Base-by-base conservation (phyloP, 2,797 vertebrate genomes). In the Emydoidea blandingii region DNA sequence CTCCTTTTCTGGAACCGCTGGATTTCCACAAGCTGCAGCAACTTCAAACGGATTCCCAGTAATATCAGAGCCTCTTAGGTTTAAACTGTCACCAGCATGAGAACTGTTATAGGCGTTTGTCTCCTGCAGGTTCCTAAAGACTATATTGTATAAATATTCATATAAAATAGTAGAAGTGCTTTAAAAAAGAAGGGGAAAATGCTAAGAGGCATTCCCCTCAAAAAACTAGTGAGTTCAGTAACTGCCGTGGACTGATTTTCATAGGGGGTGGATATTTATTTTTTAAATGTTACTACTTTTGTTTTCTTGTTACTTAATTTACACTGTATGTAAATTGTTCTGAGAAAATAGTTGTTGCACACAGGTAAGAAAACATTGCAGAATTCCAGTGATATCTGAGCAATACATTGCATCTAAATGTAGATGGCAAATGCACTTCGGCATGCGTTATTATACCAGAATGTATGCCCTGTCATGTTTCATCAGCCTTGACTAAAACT, bases 1-100 rank as follows among this genome's bases (percentile, higher is more conserved):
- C 96, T 95, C 84, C 93, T 96, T 97, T 97, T 93, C 87, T 94
- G 89, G 87, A 97, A 96, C 91, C 95, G 93, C 91, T 97, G 89
- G 72, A 94, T 91, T 97, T 96, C 87, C 93, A 94, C 95, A 91
- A 94, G 89, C 89, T 87, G 78, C 79, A 87, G 91, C 91, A 86
- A 93, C 89, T 96, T 96, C 95, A 96, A 97, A 97, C 96, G 92
- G 95, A 96, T 96, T 96, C 92, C 95, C 88, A 94, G 91, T 74
- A 94, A 95, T 88, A 85, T 94, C 88, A 95, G 95, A 96, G 93
- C 94, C 91, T 97, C 95, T 97, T 96, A 95, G 90, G 54, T 96
- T 95, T 97, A 92, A 97, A 94, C 91, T 92, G 84, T 97, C 90
- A 95, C 68, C 88, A 93, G 95, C 1, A 74, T 50, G 79, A 95